Percentiles rank a stretch among this genome's conserved stretches.
phyloP scores from a whole-genome alignment of 2,888 invertebrate genomes.

The Dryococelus australis region DNA sequence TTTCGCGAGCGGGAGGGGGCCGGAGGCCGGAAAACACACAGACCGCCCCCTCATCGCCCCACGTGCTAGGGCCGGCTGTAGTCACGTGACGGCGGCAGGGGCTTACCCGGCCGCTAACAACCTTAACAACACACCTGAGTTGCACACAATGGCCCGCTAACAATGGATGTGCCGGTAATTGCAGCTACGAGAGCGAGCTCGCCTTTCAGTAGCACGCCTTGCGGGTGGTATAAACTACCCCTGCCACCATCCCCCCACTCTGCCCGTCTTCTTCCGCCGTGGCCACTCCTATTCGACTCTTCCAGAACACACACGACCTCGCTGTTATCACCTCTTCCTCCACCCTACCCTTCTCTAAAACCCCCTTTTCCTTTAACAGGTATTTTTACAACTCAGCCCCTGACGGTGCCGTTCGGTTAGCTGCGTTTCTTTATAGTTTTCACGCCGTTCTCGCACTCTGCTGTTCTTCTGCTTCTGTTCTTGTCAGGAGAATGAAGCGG shows the following conservation, averaged over 20 bases:
- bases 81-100: neutral
- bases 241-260: neutral
- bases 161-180: constrained; percentile 6
- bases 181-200: neutral
- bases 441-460: neutral
- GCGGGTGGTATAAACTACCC: neutral
- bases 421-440: neutral
- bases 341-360: neutral
- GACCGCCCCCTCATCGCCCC: neutral
- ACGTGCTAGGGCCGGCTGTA: neutral
- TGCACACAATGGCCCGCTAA: neutral
- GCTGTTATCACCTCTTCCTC: neutral
- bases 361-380: neutral
- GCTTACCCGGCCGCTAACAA: neutral
- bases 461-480: neutral
- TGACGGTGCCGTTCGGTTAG: no score
- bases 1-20: neutral
- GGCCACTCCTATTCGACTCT: neutral
- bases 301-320: no score
- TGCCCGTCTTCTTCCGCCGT: neutral
- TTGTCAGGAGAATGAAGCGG: neutral
- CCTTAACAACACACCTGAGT: constrained; percentile 11
- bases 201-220: neutral
- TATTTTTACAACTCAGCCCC: neutral
- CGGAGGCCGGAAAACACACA: neutral